Base-by-base conservation (phyloP, 2,113 vertebrate genomes). In the Marmota monax region DNA sequence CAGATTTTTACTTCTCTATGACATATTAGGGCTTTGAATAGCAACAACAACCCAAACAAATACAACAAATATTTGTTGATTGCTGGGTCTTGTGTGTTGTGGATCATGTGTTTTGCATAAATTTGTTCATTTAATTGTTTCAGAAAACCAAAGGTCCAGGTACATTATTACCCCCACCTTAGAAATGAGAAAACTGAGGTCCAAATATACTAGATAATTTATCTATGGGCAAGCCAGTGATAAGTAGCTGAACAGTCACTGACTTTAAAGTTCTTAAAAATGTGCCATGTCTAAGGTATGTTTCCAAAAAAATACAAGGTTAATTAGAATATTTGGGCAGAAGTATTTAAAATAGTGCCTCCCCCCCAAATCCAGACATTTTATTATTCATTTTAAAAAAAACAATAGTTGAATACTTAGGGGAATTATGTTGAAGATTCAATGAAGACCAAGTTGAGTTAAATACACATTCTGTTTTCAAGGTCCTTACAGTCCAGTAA, bases 371-470 rank as follows among this genome's bases (percentile, higher is more conserved):
- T 87, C 37, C 39, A 45, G 13, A 8, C 25, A 85, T 76, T 84
- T 88, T 84, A 76, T 88, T 63, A 82, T 78, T 93, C 23, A 92
- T 48, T 34, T 29, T 67, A 94, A 94, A 94, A 72, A 45, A 45
- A 45, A 45, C 10, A 77, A 37, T 7, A 86, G 32, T 56, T 34
- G 61, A 65, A 83, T 61, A 65, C 25, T 70, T 79, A 76, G 11
- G 4, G 34, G 29, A 12, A 65, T 25, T n/a, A 22, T 29, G 13
- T 51, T 61, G 34, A 29, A 8, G 13, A 23, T 23, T 79, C 79
- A 37, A 70, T 84, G 42, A 70, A 88, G 48, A 65, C 39, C 1
- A 77, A 48, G 63, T 63, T 42, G 56, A 92, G 42, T 84, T 88
- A 88, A 88, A 72, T 56, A 88, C 67, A 29, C 67, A 63, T 95